Evolutionary conservation across 1,140 invertebrate species (phyloP), one percentile per base, ranked within the genome.

Genomic region (Andrena cerasifolii): DNA sequence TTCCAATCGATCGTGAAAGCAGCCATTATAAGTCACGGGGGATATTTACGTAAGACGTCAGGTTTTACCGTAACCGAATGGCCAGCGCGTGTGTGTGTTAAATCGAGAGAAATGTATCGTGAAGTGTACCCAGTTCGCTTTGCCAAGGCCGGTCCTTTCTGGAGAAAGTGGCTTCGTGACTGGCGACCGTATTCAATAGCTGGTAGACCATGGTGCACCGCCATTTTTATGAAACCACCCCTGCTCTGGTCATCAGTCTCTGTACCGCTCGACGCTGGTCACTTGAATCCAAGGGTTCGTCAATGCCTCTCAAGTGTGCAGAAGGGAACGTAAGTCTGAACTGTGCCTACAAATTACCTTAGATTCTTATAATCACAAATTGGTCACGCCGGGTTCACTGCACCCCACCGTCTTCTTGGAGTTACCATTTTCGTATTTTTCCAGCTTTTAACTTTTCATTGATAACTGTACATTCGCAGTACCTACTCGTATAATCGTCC

Each of bases 81-180:
- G 33, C 26, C 14, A 26, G 61, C 24, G n/a, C 21, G 8, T 40
- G 21, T 10, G 16, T 26, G 24, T 45, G 78, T 80, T 85, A 73
- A 80, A 75, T 82, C 61, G 24, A 36, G 54, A 80, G 82, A 85
- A 84, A 82, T 81, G 75, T 82, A 79, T 75, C 74, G 49, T 51
- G 47, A 85, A 82, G 70, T 24, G 70, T 65, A 63, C 66, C 70
- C 47, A 78, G 79, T 71, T 84, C 71, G 70, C 70, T 71, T 65
- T 78, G 79, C 71, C 82, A 84, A 85, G 79, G 83, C 65, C 82
- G 73, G 45, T 59, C 71, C 45, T 8, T 33, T 36, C 28, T 54
- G 73, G 83, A 84, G 83, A 85, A 85, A 85, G 83, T 59, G 45
- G 54, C 12, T 56, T 56, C 62, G 49, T 36, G 51, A 36, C 47